phyloP scores from a whole-genome alignment of 2,113 vertebrate genomes.

The Mesembrinibis cayennensis region DNA sequence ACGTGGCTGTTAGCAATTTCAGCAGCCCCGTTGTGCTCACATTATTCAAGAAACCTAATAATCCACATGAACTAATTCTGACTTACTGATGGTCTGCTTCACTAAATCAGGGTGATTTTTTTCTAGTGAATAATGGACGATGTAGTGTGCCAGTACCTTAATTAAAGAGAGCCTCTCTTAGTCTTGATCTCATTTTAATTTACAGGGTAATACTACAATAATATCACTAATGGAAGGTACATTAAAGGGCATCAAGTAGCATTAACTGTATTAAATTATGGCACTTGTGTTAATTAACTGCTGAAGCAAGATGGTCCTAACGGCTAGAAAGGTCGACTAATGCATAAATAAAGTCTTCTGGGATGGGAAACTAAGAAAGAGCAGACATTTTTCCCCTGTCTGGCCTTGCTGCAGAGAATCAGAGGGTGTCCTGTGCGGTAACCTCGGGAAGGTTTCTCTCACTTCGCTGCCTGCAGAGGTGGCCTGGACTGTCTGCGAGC shows the following conservation, averaged over 20 bases:
- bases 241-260: constrained; percentile 82
- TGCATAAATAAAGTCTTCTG: constrained; percentile 75
- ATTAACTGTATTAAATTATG: constrained; percentile 86
- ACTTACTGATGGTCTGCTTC: constrained; percentile 72
- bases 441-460: constrained; percentile 8
- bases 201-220: constrained; percentile 82
- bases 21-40: constrained; percentile 44
- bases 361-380: constrained; percentile 28
- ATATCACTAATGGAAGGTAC: constrained; percentile 81
- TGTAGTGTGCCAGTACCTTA: constrained; percentile 80
- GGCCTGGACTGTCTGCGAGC: background rate
- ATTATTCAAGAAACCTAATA: constrained; percentile 76
- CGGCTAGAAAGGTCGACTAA: constrained; percentile 77
- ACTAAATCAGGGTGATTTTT: constrained; percentile 80
- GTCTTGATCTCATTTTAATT: constrained; percentile 83
- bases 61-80: constrained; percentile 71
- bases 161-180: constrained; percentile 81
- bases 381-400: constrained; percentile 7
- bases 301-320: constrained; percentile 81
- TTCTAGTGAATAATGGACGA: constrained; percentile 77
- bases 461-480: background rate
- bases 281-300: constrained; percentile 86
- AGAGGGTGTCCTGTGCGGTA: background rate
- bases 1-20: constrained; percentile 52
- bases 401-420: constrained; percentile 12